Percentiles rank a stretch among this genome's conserved stretches.
These are phyloP conservation scores for Rhinogobius similis DNA, from an alignment of 2,113 vertebrate species.

Conservation along the genomic window DNA sequence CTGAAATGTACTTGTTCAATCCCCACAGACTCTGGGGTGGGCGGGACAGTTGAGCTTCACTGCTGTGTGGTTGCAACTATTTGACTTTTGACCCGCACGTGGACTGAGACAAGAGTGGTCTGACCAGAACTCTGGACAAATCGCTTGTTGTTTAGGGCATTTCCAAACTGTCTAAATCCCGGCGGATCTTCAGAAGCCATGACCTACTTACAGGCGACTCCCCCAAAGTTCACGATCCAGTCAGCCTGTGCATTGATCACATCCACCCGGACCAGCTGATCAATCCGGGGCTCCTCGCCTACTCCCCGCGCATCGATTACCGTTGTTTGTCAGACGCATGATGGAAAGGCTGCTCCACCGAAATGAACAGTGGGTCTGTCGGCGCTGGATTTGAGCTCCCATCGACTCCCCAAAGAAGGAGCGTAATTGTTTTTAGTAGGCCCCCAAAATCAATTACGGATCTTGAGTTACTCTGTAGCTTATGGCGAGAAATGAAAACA, in stretches of 20 bases:
- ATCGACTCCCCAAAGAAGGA: conserved; percentile 20
- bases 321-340: conserved; percentile 30
- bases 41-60: no score
- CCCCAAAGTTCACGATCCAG: conserved; percentile 30
- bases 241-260: conserved; percentile 39
- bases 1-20: no score
- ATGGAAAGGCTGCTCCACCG: conserved; percentile 31
- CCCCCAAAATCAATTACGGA: conserved; percentile 45
- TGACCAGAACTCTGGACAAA: neutral
- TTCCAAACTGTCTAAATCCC: neutral
- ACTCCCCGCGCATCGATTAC: conserved; percentile 51
- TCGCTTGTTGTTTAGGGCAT: neutral
- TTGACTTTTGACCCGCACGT: neutral
- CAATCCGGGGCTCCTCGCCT: conserved; percentile 40
- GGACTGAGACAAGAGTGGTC: neutral
- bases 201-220: conserved; percentile 15
- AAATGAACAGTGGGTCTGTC: conserved; percentile 15
- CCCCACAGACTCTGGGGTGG: no score
- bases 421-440: conserved; percentile 25
- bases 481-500: conserved; percentile 19
- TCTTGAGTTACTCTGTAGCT: conserved; percentile 33
- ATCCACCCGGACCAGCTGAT: conserved; percentile 25
- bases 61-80: no score
- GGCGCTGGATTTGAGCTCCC: neutral
- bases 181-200: neutral